A percentile compares a stretch with the other conserved stretches of the same genome.
These are phyloP conservation scores for Diprion similis DNA, from an alignment of 1,140 invertebrate species.

Conservation along the genomic window DNA sequence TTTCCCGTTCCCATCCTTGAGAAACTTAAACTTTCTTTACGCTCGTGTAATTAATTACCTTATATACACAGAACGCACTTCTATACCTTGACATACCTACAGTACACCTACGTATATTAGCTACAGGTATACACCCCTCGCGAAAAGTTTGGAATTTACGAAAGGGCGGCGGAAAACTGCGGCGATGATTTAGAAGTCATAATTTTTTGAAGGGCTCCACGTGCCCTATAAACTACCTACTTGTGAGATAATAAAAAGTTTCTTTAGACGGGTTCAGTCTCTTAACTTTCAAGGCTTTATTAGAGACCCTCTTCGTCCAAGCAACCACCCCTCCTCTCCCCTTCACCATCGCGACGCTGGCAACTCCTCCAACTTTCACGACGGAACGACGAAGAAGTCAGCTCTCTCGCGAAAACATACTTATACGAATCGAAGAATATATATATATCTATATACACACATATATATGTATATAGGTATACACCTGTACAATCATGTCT, in stretches of 20 bases:
- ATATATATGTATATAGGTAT: no score
- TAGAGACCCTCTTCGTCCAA: background rate
- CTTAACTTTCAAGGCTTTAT: background rate
- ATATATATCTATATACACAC: no score
- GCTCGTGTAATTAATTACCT: background rate
- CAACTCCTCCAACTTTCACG: no score
- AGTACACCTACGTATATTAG: no score
- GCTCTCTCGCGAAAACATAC: no score
- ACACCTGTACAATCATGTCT: no score
- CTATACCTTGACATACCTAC: no score
- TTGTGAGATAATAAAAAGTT: constrained; percentile 1
- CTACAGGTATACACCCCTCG: no score
- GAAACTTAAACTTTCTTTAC: background rate
- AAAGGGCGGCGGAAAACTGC: background rate
- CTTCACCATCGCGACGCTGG: no score
- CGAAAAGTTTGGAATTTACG: background rate
- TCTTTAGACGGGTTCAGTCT: background rate
- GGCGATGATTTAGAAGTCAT: background rate
- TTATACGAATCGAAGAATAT: no score
- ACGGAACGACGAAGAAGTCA: no score
- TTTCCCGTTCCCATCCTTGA: background rate
- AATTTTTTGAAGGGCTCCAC: background rate
- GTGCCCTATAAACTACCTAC: background rate
- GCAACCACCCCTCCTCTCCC: no score
- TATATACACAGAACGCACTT: background rate